phyloP scores from a whole-genome alignment of 2,797 vertebrate species.

The Tympanoctomys barrerae region DNA sequence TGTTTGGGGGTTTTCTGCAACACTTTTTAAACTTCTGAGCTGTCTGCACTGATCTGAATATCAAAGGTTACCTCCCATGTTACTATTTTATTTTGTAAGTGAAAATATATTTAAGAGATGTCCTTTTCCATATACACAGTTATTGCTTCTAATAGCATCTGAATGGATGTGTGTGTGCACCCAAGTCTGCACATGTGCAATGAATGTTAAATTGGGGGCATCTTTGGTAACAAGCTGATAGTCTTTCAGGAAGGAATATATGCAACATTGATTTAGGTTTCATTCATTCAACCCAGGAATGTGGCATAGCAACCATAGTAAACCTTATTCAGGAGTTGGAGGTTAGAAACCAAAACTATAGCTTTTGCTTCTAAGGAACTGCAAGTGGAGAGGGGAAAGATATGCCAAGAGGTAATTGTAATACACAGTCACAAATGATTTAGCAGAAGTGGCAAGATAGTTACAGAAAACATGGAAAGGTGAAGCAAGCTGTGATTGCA shows the following conservation, averaged over 20 bases:
- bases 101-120: slow-evolving; percentile 35
- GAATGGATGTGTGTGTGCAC: not conserved
- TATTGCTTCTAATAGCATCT: not conserved
- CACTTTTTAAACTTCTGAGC: not conserved
- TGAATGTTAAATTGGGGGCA: slow-evolving; percentile 40
- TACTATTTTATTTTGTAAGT: slow-evolving; percentile 45
- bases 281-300: slow-evolving; percentile 30
- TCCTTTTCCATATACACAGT: not conserved
- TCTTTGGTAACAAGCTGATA: slow-evolving; percentile 42
- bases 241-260: slow-evolving; percentile 32
- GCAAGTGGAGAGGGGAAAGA: not conserved
- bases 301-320: not conserved
- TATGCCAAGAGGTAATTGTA: slow-evolving; percentile 34
- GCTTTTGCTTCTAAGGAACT: not conserved
- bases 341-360: slow-evolving; percentile 57
- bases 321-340: not conserved
- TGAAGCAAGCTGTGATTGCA: not conserved
- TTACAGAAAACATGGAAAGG: not conserved
- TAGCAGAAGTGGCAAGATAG: not conserved
- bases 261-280: slow-evolving; percentile 69
- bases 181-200: not conserved
- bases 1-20: slow-evolving; percentile 15
- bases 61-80: slow-evolving; percentile 19
- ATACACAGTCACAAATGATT: not conserved
- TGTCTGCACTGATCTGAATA: slow-evolving; percentile 24